Base-by-base conservation (phyloP, 1,140 invertebrate genomes). In the Drosophila repleta region DNA sequence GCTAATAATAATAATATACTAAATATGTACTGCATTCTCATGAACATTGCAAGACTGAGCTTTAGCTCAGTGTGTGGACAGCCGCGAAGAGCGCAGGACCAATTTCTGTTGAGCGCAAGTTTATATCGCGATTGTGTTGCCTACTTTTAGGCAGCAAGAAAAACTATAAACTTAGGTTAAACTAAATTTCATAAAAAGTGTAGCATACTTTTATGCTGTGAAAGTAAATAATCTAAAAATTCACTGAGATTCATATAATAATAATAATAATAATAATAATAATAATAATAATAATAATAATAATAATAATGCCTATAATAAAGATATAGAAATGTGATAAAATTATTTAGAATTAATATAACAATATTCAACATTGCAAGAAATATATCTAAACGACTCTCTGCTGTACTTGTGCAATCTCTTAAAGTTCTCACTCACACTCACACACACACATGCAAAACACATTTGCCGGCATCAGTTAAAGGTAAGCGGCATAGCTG, bases 181-280 rank as follows among this genome's bases (percentile, higher is more conserved):
- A 1, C 4, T 0, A 29, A 53, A 29, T 45, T 45, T 39, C n/a
- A 15, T 10, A 21, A 15, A 17, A 4, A 18, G 0, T 24, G 2
- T 53, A 51, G 62, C 69, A 46, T 66, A 57, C 46, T 66, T 58
- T 51, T 24, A 3, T 8, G 57, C 51, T n/a, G 18, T 10, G 15
- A 18, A n/a, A 13, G 11, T 57, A 15, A 41, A 11, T 4, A 35
- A 2, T 26, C 5, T 13, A 37, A 17, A 29, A 26, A n/a, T 26
- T 35, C 32, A 18, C 0, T 18, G 17, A 52, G 32, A 37, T 37
- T n/a, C 1, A 15, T 21, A 18, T 15, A 37, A 53, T 6, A 24
- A 48, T 45, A 8, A 48, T 45, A 17, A 20, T 32, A 15, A 35
- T 35, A 8, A 17, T 29, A 29, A 29, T 29, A 29, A 24, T 24